Conservation (phyloP, 2,888 invertebrate species). For the Chorisops tibialis region DNA sequence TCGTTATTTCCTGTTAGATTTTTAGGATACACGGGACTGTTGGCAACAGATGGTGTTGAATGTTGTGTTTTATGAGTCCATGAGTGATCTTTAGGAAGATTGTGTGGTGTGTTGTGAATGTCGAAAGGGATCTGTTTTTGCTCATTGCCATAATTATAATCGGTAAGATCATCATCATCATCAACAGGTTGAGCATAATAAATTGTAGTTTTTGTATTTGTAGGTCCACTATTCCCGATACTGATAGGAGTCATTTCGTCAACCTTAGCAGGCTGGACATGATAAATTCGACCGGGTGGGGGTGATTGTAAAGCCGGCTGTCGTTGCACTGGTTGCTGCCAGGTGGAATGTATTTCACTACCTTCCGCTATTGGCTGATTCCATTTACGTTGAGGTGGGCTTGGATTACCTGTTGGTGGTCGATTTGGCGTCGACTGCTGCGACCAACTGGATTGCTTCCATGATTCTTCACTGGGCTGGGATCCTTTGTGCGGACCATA, state of each 20-base stretch:
- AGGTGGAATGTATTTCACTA: not conserved
- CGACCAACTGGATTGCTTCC: not conserved
- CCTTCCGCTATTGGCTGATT: not conserved
- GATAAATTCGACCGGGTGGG: not conserved
- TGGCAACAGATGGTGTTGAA: slow-evolving; percentile 34
- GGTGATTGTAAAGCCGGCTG: not conserved
- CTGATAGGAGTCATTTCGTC: too few relatives aligned
- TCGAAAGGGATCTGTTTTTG: not conserved
- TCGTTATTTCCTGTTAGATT: too few relatives aligned
- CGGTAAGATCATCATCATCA: not conserved
- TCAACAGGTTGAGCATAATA: slow-evolving; percentile 45
- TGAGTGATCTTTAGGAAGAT: not conserved
- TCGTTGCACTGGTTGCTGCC: not conserved
- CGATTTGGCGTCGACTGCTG: not conserved
- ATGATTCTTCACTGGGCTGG: not conserved
- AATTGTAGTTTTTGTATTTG: slow-evolving; percentile 23
- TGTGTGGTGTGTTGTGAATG: not conserved
- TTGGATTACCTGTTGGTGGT: slow-evolving; percentile 7
- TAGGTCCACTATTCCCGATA: not conserved
- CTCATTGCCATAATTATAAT: not conserved
- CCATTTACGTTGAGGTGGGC: not conserved
- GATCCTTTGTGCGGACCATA: not conserved
- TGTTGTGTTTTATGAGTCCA: slow-evolving; percentile 27
- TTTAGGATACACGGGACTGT: slow-evolving; percentile 32
- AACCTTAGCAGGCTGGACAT: not conserved